Base-by-base conservation (phyloP, 2,888 invertebrate species). In the Napeogenes inachia region DNA sequence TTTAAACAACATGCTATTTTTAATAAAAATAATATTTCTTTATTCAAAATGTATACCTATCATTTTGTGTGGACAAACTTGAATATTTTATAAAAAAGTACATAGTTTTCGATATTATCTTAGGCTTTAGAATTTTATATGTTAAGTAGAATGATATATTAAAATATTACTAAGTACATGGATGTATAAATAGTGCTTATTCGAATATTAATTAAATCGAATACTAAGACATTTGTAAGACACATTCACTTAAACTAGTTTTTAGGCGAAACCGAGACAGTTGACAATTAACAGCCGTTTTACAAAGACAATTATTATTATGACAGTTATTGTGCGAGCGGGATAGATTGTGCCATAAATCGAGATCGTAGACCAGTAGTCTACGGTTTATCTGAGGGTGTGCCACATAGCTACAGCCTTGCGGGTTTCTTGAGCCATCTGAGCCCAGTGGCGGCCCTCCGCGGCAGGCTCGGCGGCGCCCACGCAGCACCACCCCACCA, bases 321-420 rank as follows among this genome's bases (percentile, higher is more conserved):
- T 30, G 50, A 50, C 50, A 50, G 50, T 50, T 47, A 13, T 13
- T 50, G 50, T 21, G 46, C 35, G 57, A 47, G 57, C 46, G 10
- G 46, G 32, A 45, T 46, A 42, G 35, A 5, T 60, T 21, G 35
- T 46, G 46, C 45, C 46, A 10, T 45, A 60, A 54, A 50, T 55
- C 47, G 59, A 45, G 4, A 6, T 35, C 47, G 35, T 47, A 32
- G 47, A 50, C 46, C 55, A 46, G 13, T 32, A 13, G 47, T 42
- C 12, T 38, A 21, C 21, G 38, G 76, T 80, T 89, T 94, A 94
- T 87, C 94, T 93, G 69, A 97, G 91, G 68, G 94, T 94, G 86
- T 97, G 97, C 97, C 97, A 97, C 94, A 95, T 96, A 70, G 97
- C 96, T 71, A 96, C 94, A 30, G 96, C 94, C 80, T 97, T 96